phyloP scores from a whole-genome alignment of 2,888 invertebrate species.

The Cataglyphis cursor region DNA sequence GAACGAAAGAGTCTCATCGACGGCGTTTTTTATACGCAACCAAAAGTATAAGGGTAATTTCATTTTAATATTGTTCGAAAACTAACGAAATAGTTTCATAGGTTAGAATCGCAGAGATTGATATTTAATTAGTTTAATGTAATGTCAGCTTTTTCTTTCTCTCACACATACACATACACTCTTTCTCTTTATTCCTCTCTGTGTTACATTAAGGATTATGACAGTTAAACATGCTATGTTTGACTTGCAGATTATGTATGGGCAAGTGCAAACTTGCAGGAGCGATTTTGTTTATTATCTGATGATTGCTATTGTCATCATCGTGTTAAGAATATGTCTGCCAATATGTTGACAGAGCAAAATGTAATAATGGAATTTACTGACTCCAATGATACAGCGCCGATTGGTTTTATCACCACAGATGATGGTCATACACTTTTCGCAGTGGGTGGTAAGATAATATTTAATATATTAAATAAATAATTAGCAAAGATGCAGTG shows the following conservation, averaged over 20 bases:
- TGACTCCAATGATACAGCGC: constrained; percentile 64
- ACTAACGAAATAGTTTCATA: neutral
- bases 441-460: constrained; percentile 78
- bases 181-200: too few species aligned
- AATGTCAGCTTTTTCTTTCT: neutral
- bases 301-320: neutral
- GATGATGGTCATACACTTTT: constrained; percentile 82
- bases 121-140: constrained; percentile 1
- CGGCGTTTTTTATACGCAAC: neutral
- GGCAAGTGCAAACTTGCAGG: neutral
- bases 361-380: constrained; percentile 58
- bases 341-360: constrained; percentile 73
- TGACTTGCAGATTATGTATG: neutral
- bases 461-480: neutral
- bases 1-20: neutral
- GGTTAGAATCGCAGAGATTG: constrained; percentile 32
- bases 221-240: neutral
- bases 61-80: neutral
- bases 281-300: neutral
- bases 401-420: constrained; percentile 81
- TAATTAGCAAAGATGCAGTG: neutral
- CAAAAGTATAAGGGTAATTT: neutral
- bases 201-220: neutral
- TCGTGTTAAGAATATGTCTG: neutral
- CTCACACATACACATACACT: too few species aligned